A percentile compares a stretch with the other conserved stretches of the same genome.
Conservation (phyloP, 2,797 vertebrate genomes). For the Xyrichtys novacula region DNA sequence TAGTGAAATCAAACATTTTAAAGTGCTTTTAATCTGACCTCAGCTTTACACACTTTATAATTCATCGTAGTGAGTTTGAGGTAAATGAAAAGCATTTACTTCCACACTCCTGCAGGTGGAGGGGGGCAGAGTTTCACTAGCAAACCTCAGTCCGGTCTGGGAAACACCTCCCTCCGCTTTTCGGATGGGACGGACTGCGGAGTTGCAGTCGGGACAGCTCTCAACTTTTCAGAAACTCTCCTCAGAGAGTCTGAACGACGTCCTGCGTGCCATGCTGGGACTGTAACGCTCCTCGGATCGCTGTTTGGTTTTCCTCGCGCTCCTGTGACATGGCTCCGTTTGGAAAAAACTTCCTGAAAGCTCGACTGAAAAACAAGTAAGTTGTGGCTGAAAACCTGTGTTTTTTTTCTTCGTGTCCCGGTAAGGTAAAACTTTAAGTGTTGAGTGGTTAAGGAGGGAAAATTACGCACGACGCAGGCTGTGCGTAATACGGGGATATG, state of each 20-base stretch:
- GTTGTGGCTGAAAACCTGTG: background rate
- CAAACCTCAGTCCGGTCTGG: background rate
- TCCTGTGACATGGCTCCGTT: conserved; percentile 91
- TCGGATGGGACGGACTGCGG: conserved; percentile 64
- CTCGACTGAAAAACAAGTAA: conserved; percentile 94
- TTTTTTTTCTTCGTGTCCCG: background rate
- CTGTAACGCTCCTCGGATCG: conserved; percentile 41
- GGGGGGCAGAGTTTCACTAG: conserved; percentile 60
- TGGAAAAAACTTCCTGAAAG: conserved; percentile 92
- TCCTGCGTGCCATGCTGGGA: conserved; percentile 54
- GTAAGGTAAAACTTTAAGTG: background rate
- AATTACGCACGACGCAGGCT: conserved; percentile 17
- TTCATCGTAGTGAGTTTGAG: background rate
- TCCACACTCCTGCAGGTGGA: conserved; percentile 35
- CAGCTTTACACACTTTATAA: no score
- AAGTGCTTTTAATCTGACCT: no score
- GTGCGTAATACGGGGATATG: background rate
- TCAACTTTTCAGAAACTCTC: conserved; percentile 61
- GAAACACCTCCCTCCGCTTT: conserved; percentile 58
- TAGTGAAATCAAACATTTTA: no score
- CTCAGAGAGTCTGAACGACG: conserved; percentile 17
- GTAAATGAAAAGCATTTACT: background rate
- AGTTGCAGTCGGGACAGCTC: conserved; percentile 62
- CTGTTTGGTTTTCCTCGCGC: background rate
- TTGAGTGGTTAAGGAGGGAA: background rate